Conservation (phyloP, 2,113 vertebrate genomes). For the Leuciscus idus region DNA sequence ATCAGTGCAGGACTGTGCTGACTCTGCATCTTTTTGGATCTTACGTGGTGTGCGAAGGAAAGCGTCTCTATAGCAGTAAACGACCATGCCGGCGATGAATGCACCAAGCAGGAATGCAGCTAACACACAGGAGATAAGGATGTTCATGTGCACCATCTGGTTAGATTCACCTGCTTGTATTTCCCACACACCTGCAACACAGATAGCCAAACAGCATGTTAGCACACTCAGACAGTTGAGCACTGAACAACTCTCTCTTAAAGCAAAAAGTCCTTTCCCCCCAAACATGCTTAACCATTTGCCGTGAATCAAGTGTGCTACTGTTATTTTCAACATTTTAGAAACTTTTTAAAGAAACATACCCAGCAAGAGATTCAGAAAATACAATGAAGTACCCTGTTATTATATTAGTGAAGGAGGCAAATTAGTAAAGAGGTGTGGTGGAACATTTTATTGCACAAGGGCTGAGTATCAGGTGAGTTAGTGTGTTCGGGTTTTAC, state of each 20-base stretch:
- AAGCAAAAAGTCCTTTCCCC: slow-evolving; percentile 31
- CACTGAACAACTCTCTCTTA: not conserved
- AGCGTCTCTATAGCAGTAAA: slow-evolving; percentile 93
- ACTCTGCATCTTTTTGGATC: slow-evolving; percentile 92
- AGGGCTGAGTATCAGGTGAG: slow-evolving; percentile 20
- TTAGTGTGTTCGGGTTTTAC: slow-evolving; percentile 32
- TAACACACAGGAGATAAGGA: slow-evolving; percentile 97
- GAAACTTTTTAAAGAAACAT: not conserved
- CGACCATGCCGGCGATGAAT: slow-evolving; percentile 91
- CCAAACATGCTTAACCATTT: slow-evolving; percentile 47
- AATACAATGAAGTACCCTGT: not conserved
- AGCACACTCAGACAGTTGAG: not conserved
- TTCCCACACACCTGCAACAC: slow-evolving; percentile 84
- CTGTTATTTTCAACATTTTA: not conserved
- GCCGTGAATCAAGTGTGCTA: not conserved
- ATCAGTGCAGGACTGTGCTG: slow-evolving; percentile 90
- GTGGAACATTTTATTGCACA: not conserved
- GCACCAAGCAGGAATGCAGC: slow-evolving; percentile 95
- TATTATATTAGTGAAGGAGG: slow-evolving; percentile 24
- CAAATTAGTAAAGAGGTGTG: slow-evolving; percentile 22
- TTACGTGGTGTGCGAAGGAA: slow-evolving; percentile 89
- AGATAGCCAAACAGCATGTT: slow-evolving; percentile 57
- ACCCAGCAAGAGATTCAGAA: not conserved
- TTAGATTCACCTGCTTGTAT: slow-evolving; percentile 91
- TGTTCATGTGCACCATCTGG: slow-evolving; percentile 99